phyloP scores from a whole-genome alignment of 2,888 invertebrate genomes.

The Andrena praecox region DNA sequence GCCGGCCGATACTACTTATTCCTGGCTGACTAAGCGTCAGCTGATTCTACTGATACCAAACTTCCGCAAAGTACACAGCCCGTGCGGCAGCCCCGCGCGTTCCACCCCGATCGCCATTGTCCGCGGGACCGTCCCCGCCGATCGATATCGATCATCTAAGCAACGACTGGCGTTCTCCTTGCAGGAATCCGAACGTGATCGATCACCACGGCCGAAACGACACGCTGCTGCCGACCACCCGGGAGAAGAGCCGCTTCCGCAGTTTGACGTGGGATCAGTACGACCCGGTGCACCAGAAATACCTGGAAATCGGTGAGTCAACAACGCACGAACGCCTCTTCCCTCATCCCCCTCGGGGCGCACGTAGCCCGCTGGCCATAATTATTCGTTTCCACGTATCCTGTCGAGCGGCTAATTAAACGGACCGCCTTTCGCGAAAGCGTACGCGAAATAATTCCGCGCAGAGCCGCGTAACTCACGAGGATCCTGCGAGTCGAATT shows the following conservation, averaged over 20 bases:
- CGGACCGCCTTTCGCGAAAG: neutral
- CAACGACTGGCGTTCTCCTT: conserved; percentile 44
- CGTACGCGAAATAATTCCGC: conserved; percentile 17
- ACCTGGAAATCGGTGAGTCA: conserved; percentile 94
- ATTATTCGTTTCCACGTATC: neutral
- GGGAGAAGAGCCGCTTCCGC: conserved; percentile 93
- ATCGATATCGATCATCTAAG: conserved; percentile 11
- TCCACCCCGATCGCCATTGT: neutral
- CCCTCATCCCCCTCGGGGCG: neutral
- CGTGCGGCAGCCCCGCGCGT: neutral
- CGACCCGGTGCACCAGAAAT: conserved; percentile 96
- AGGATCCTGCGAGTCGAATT: conserved; percentile 44
- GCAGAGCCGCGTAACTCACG: neutral
- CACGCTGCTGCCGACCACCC: conserved; percentile 91
- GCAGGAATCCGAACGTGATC: conserved; percentile 91
- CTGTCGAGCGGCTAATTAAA: neutral
- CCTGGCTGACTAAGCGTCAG: too few relatives aligned
- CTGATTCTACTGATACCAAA: too few relatives aligned
- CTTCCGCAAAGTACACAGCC: too few relatives aligned
- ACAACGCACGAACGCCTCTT: neutral
- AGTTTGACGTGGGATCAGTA: conserved; percentile 96
- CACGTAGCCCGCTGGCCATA: neutral
- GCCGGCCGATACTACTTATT: conserved; percentile 5
- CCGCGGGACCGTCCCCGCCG: neutral
- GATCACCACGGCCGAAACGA: conserved; percentile 92